These are phyloP conservation scores for Episyrphus balteatus DNA, from an alignment of 1,140 invertebrate species.

Conservation along the genomic window DNA sequence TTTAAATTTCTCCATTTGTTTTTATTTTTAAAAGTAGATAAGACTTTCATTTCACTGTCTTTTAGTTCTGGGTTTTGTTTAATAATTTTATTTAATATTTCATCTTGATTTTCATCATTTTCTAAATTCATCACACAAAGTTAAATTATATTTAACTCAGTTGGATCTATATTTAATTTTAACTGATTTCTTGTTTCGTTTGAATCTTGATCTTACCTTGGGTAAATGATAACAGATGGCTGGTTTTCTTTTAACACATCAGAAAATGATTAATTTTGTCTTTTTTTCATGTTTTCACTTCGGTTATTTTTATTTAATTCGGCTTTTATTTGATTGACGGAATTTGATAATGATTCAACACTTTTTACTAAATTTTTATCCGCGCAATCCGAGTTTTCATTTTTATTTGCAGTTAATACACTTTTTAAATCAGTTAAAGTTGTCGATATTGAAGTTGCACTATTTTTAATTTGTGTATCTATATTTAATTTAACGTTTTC, in stretches of 20 bases:
- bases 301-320: no score
- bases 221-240: no score
- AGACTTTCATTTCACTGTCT: not conserved
- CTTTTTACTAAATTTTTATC: not conserved
- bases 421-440: no score
- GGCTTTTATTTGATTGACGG: no score
- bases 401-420: no score
- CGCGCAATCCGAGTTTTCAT: not conserved
- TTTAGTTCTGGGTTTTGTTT: not conserved
- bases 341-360: no score
- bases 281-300: no score
- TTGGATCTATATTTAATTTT: not conserved
- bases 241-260: no score
- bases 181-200: not conserved
- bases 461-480: not conserved
- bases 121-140: not conserved
- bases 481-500: not conserved
- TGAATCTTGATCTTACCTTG: no score
- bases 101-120: not conserved
- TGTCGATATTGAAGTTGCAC: no score
- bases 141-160: not conserved
- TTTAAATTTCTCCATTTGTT: not conserved
- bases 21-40: not conserved
- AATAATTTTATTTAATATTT: not conserved
- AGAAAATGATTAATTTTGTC: no score